These are phyloP conservation scores for Metacarcinus magister DNA, from an alignment of 2,888 invertebrate genomes.

Conservation along the genomic window DNA sequence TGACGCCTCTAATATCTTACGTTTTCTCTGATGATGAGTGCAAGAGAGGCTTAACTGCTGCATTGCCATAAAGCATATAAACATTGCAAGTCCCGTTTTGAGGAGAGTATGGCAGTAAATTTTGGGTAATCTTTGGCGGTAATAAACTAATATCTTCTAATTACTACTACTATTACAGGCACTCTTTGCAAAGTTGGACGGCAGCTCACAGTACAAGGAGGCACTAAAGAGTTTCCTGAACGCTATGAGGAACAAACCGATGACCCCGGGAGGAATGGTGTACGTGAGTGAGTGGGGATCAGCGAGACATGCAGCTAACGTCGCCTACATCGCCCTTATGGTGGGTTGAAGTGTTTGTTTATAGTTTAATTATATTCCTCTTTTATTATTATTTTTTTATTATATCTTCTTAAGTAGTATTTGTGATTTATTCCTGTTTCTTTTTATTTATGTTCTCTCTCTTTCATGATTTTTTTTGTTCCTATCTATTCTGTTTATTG, in stretches of 20 bases:
- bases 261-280: slow-evolving; percentile 87
- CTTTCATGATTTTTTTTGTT: neutral
- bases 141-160: too few species aligned
- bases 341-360: neutral
- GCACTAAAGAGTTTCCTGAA: slow-evolving; percentile 86
- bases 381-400: neutral
- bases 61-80: too few species aligned
- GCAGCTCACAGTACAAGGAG: slow-evolving; percentile 84
- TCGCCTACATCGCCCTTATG: slow-evolving; percentile 86
- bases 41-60: too few species aligned
- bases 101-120: too few species aligned
- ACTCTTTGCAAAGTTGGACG: slow-evolving; percentile 86
- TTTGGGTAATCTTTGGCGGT: too few species aligned
- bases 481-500: neutral
- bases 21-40: too few species aligned
- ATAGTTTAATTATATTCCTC: neutral
- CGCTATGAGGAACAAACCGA: slow-evolving; percentile 85
- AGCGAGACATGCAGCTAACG: slow-evolving; percentile 87
- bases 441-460: neutral
- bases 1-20: too few species aligned
- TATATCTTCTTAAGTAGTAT: too few species aligned
- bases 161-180: slow-evolving; percentile 84
- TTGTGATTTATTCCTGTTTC: neutral
- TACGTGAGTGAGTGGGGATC: slow-evolving; percentile 87
- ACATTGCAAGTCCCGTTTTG: too few species aligned